Evolutionary conservation across 2,888 invertebrate genomes (phyloP), one percentile per base, ranked within the genome.

Genomic region (Phragmatobia fuliginosa): DNA sequence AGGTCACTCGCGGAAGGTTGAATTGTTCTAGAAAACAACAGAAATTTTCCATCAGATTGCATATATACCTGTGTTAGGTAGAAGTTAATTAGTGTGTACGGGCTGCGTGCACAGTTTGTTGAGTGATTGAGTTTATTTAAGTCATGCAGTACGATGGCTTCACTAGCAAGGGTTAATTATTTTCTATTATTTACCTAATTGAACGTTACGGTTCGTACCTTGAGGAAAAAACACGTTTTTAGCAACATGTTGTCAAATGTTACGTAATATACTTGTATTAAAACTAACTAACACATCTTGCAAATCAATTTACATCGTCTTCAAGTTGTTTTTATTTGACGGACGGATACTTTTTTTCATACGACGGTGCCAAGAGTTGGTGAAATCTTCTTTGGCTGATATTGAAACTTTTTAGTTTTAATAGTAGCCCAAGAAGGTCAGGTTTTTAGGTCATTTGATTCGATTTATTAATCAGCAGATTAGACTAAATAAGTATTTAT

Each of bases 91-190:
- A 56, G 11, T 33, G n/a, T 68, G 49, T 25, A n/a, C n/a, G n/a
- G n/a, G n/a, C n/a, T n/a, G n/a, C n/a, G n/a, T n/a, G n/a, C n/a
- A n/a, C n/a, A n/a, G n/a, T n/a, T n/a, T n/a, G n/a, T n/a, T n/a
- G n/a, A n/a, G n/a, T n/a, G 32, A 32, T n/a, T 60, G 25, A 61
- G 69, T 65, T 67, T 69, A 67, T 65, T 66, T 71, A 62, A 65
- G 60, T 71, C 77, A 65, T 75, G 75, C 76, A 73, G 64, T 74
- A 66, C 66, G 52, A 63, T 61, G 72, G 76, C 72, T 76, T 70
- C 66, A 59, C 73, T 75, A 59, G 71, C 74, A 72, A 68, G 62
- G 69, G 79, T 74, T 68, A 79, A 79, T 79, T 81, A 74, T 59
- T 63, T 74, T 32, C 59, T 76, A 70, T 68, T 74, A 72, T 66